These are phyloP conservation scores for Schizothorax lantsangensis DNA, from an alignment of 2,797 vertebrate genomes.

Conservation along the genomic window DNA sequence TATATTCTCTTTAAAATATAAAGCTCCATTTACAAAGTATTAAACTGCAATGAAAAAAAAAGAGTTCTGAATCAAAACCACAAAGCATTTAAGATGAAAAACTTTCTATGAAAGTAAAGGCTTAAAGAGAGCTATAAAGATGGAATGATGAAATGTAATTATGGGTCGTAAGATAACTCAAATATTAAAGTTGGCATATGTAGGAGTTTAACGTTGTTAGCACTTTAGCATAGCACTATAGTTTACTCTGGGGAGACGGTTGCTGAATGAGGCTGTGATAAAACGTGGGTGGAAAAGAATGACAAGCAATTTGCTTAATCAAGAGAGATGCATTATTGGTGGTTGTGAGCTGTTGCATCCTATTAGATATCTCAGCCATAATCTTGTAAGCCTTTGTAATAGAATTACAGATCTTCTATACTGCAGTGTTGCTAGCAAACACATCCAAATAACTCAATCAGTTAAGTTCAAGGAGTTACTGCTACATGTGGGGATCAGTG, in stretches of 20 bases:
- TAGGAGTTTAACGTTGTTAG: neutral
- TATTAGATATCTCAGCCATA: conserved; percentile 1
- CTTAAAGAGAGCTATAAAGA: neutral
- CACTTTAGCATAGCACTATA: conserved; percentile 10
- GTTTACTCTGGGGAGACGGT: neutral
- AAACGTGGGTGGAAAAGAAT: conserved; percentile 29
- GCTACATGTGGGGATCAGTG: no score
- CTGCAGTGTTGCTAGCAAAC: neutral
- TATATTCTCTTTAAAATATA: neutral
- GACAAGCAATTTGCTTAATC: conserved; percentile 32
- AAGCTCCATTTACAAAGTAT: neutral
- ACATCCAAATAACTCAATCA: neutral
- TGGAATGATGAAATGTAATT: conserved; percentile 7
- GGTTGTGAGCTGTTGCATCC: conserved; percentile 18
- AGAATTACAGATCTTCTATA: conserved; percentile 13
- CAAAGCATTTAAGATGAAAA: neutral
- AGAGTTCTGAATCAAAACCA: neutral
- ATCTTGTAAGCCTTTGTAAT: conserved; percentile 14
- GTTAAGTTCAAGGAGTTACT: no score
- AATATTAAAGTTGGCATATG: conserved; percentile 5
- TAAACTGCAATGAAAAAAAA: neutral
- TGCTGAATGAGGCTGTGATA: conserved; percentile 17
- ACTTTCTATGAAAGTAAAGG: neutral
- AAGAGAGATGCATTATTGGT: conserved; percentile 17
- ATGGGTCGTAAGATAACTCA: neutral